phyloP scores from a whole-genome alignment of 2,113 vertebrate genomes.

The Myrmecophaga tridactyla region DNA sequence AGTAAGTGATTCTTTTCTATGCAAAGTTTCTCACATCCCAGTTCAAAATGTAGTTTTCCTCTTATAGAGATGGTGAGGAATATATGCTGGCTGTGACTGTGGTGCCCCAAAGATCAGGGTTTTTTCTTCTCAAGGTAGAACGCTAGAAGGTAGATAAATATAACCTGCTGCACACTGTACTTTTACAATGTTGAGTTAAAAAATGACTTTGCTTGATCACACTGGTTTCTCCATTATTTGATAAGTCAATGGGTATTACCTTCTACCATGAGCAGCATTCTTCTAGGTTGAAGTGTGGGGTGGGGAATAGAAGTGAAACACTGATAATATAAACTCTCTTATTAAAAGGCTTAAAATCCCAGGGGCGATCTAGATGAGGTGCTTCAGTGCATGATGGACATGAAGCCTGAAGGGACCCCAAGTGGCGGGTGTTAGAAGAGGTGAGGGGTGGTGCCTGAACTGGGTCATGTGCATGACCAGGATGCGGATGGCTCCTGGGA shows the following conservation, averaged over 20 bases:
- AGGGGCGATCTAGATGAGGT: rapidly evolving
- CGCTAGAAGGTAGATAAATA: rapidly evolving
- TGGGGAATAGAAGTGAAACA: not conserved
- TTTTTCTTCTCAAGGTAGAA: not conserved
- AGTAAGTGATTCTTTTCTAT: not conserved
- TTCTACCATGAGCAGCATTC: rapidly evolving
- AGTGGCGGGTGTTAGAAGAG: no score
- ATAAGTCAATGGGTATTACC: not conserved
- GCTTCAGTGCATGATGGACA: not conserved
- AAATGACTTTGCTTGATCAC: not conserved
- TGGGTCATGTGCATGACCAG: rapidly evolving
- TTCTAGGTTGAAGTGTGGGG: not conserved
- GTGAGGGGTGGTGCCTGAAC: not conserved
- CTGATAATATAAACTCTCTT: rapidly evolving
- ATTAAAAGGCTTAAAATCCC: no score
- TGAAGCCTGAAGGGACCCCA: not conserved
- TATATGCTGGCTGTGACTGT: not conserved
- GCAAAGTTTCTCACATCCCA: not conserved
- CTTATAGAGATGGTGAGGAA: not conserved
- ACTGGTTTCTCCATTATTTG: not conserved
- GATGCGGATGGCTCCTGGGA: rapidly evolving
- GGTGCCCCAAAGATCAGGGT: not conserved
- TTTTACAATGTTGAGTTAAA: not conserved
- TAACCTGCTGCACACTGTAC: no score
- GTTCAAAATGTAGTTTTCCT: not conserved